Percentiles rank a stretch among this genome's conserved stretches.
These are phyloP conservation scores for Craniophora ligustri DNA, from an alignment of 2,888 invertebrate species.

Conservation along the genomic window DNA sequence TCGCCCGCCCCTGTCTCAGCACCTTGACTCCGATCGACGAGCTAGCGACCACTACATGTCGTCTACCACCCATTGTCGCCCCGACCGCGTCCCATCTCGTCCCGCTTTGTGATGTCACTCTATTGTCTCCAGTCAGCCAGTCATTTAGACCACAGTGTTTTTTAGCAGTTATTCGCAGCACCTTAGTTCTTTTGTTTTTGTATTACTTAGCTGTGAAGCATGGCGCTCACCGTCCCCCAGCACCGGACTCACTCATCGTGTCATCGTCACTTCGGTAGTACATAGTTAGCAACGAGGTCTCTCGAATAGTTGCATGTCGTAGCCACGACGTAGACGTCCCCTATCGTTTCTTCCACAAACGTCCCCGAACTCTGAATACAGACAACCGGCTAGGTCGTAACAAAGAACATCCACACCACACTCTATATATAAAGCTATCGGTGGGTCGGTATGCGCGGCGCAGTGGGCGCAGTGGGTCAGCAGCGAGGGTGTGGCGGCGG, in stretches of 20 bases:
- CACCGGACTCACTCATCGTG: conserved; percentile 42
- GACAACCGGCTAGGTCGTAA: conserved; percentile 55
- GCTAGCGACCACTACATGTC: conserved; percentile 36
- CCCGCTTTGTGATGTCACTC: conserved; percentile 67
- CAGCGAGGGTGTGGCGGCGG: conserved; percentile 36
- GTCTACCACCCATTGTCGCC: conserved; percentile 42
- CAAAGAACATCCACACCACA: conserved; percentile 83
- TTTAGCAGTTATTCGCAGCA: conserved; percentile 66
- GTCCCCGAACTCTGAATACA: conserved; percentile 75
- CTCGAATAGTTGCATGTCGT: conserved; percentile 67
- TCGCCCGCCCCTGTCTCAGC: conserved; percentile 59
- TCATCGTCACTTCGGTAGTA: conserved; percentile 47
- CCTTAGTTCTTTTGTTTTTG: conserved; percentile 59
- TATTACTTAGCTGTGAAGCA: conserved; percentile 60
- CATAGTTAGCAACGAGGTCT: conserved; percentile 47
- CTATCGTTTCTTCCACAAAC: conserved; percentile 53
- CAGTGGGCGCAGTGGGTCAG: conserved; percentile 33
- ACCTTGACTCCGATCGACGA: conserved; percentile 53
- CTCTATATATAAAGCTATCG: conserved; percentile 65
- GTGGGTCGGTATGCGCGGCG: conserved; percentile 53
- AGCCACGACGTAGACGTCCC: conserved; percentile 52
- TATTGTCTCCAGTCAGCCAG: conserved; percentile 54
- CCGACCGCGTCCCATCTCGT: conserved; percentile 57
- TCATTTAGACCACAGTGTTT: conserved; percentile 60
- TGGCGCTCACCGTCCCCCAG: conserved; percentile 55